Conservation (phyloP, 2,113 vertebrate species). For the Sinocyclocheilus anophthalmus region DNA sequence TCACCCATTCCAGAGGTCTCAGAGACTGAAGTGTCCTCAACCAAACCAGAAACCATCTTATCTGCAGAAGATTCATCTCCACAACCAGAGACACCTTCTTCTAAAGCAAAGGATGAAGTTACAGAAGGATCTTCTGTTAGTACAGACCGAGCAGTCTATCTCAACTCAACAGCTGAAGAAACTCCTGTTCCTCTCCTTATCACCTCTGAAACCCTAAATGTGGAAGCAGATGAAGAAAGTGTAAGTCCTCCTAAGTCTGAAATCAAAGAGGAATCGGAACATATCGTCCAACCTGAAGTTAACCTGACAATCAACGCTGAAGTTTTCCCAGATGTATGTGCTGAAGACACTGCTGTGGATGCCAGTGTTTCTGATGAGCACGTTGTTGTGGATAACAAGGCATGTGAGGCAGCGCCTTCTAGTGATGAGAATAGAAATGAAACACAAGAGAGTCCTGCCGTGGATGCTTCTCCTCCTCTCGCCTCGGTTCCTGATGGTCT, state of each 20-base stretch:
- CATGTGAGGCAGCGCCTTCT: conserved; percentile 5
- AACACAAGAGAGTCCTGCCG: not conserved
- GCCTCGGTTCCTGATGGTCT: conserved; percentile 36
- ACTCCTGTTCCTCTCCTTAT: conserved; percentile 3
- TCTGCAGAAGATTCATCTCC: not conserved
- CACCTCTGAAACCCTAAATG: not conserved
- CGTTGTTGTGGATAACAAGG: not conserved
- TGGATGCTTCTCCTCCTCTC: not conserved
- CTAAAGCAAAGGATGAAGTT: conserved; percentile 5
- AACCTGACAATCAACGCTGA: not conserved
- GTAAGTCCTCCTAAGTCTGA: conserved; percentile 3
- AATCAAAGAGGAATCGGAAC: conserved; percentile 1
- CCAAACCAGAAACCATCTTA: not conserved
- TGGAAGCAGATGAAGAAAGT: not conserved
- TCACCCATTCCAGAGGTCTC: not conserved
- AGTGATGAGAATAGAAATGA: not conserved
- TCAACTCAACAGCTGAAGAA: conserved; percentile 23
- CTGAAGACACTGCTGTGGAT: not conserved
- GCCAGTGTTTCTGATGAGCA: not conserved
- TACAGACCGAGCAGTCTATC: conserved; percentile 48
- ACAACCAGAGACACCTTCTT: not conserved
- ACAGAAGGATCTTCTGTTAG: not conserved
- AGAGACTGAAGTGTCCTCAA: not conserved
- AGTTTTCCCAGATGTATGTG: conserved; percentile 16
- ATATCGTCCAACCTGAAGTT: conserved; percentile 32